These are phyloP conservation scores for Acrocyrtus sp. DNA, from an alignment of 2,888 invertebrate genomes.

Conservation along the genomic window DNA sequence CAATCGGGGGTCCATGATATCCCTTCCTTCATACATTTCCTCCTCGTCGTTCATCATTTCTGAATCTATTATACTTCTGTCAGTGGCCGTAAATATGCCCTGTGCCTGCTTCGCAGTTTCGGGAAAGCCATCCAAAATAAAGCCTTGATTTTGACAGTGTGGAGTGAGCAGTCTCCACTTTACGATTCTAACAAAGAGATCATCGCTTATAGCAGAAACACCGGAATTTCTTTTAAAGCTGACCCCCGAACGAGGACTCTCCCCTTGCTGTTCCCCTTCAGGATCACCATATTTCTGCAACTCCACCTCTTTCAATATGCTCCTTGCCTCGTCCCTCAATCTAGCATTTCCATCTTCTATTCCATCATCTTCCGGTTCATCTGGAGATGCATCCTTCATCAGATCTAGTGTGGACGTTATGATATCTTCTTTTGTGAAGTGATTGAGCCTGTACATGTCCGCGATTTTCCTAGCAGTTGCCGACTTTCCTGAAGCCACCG, in stretches of 20 bases:
- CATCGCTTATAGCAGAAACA: too few species aligned
- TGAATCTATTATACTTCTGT: conserved; percentile 26
- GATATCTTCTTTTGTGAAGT: conserved; percentile 58
- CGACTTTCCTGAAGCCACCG: conserved; percentile 59
- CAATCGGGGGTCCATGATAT: conserved; percentile 42
- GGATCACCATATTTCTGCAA: too few species aligned
- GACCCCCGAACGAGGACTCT: too few species aligned
- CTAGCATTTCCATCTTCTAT: conserved; percentile 43
- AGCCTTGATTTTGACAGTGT: conserved; percentile 69
- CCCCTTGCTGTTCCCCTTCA: too few species aligned
- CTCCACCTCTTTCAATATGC: conserved; percentile 48
- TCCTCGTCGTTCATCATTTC: too few species aligned
- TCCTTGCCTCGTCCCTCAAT: conserved; percentile 24
- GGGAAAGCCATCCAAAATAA: conserved; percentile 68
- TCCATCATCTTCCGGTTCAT: conserved; percentile 33
- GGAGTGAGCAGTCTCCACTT: conserved; percentile 64
- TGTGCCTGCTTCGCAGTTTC: conserved; percentile 67
- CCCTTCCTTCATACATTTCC: conserved; percentile 43
- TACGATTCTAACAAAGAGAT: conserved; percentile 41
- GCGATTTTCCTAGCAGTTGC: conserved; percentile 57
- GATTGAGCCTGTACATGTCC: conserved; percentile 58
- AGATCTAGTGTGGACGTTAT: conserved; percentile 52
- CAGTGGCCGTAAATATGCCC: conserved; percentile 65
- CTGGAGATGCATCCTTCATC: conserved; percentile 48
- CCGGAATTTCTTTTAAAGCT: too few species aligned